phyloP scores from a whole-genome alignment of 2,797 vertebrate species.

The Euthynnus affinis region DNA sequence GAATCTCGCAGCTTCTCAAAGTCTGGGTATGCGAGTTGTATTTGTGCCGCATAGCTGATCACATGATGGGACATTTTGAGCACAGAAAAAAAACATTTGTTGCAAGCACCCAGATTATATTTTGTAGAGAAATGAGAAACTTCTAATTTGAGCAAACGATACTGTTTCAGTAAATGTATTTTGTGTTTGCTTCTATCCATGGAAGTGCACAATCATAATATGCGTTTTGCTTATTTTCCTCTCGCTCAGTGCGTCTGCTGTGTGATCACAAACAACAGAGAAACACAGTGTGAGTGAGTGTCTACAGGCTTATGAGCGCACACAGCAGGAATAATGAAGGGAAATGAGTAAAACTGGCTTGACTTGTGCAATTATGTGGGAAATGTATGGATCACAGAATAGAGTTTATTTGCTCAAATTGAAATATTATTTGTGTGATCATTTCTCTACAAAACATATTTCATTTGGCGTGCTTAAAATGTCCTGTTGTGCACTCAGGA shows the following conservation, averaged over 20 bases:
- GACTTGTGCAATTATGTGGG: too few relatives aligned
- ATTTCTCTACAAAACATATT: neutral
- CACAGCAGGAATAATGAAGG: too few relatives aligned
- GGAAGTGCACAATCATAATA: neutral
- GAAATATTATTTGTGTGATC: too few relatives aligned
- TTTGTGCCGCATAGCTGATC: too few relatives aligned
- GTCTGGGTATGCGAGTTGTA: neutral
- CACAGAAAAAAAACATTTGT: neutral
- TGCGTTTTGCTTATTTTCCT: too few relatives aligned
- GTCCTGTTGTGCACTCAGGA: neutral
- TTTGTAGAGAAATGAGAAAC: neutral
- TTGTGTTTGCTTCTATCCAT: neutral
- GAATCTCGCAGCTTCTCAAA: slow-evolving; percentile 1
- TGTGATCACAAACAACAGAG: too few relatives aligned
- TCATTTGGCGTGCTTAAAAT: neutral
- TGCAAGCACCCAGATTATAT: neutral
- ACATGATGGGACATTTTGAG: too few relatives aligned
- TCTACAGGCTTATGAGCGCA: too few relatives aligned
- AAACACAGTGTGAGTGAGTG: too few relatives aligned
- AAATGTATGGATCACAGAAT: neutral
- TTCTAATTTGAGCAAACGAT: neutral
- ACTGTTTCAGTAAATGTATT: neutral
- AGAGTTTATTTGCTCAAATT: neutral
- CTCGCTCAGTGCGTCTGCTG: too few relatives aligned
- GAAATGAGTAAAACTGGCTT: too few relatives aligned